A percentile compares a stretch with the other conserved stretches of the same genome.
Conservation (phyloP, 2,113 vertebrate genomes). For the Cyprinus carpio region DNA sequence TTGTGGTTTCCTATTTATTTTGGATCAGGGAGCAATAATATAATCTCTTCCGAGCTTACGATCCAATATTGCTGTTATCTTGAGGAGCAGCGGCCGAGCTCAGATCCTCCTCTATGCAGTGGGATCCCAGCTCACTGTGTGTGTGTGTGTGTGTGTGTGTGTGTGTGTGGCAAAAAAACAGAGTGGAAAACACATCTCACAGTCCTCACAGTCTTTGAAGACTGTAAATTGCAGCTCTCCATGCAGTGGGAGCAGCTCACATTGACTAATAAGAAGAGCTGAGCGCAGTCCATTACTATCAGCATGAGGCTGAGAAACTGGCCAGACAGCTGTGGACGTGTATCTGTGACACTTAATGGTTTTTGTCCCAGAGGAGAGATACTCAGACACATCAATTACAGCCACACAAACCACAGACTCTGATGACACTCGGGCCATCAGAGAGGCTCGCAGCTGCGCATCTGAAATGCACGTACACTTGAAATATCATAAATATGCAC, state of each 20-base stretch:
- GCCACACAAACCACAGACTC: neutral
- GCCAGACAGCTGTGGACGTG: neutral
- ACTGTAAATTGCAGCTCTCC: neutral
- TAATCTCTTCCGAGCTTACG: neutral
- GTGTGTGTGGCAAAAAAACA: too few relatives aligned
- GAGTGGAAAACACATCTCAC: neutral
- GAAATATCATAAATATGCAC: too few relatives aligned
- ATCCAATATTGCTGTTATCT: neutral
- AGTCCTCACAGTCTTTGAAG: neutral
- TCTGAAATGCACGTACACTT: too few relatives aligned
- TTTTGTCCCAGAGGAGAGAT: neutral
- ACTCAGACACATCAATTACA: neutral
- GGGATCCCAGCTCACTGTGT: too few relatives aligned
- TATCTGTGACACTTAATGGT: neutral
- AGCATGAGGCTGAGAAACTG: neutral
- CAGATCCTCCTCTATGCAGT: too few relatives aligned
- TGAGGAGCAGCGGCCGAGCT: neutral
- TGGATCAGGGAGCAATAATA: neutral
- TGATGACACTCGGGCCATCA: neutral
- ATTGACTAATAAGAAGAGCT: neutral
- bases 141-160: too few relatives aligned
- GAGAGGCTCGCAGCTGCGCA: neutral
- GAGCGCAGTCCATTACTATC: neutral
- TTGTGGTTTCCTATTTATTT: neutral
- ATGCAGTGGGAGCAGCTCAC: neutral